Percentiles rank a stretch among this genome's conserved stretches.
These are phyloP conservation scores for Oreochromis tanganicae DNA, from an alignment of 2,113 vertebrate genomes.

Conservation along the genomic window DNA sequence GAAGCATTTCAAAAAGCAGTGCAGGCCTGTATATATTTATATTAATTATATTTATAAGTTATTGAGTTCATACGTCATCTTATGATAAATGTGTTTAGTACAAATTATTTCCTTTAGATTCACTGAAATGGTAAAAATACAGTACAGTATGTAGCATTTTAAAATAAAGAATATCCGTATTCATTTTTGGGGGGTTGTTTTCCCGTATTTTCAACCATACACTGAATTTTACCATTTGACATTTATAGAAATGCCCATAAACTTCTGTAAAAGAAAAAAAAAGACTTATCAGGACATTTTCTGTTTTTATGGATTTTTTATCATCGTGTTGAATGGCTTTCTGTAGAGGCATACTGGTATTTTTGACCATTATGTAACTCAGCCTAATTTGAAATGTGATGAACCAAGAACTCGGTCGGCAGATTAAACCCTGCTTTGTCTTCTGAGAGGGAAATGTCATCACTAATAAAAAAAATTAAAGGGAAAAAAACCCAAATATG, in stretches of 20 bases:
- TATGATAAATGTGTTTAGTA: not conserved
- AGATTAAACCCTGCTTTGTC: constrained; percentile 20
- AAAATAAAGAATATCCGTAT: not conserved
- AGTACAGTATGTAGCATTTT: not conserved
- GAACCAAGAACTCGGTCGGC: constrained; percentile 5
- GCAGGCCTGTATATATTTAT: not conserved
- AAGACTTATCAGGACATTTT: not conserved
- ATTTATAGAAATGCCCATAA: not conserved
- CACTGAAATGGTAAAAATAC: not conserved
- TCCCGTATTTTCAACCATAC: not conserved
- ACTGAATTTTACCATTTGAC: not conserved
- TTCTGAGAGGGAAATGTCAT: constrained; percentile 8
- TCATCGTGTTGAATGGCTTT: constrained; percentile 23
- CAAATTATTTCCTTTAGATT: not conserved
- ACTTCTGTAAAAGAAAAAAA: not conserved
- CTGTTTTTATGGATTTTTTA: fast-evolving
- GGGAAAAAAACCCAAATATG: not conserved
- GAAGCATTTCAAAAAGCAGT: not conserved
- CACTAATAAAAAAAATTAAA: not conserved
- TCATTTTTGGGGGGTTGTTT: not conserved
- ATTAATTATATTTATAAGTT: not conserved
- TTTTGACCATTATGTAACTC: not conserved
- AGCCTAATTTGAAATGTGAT: constrained; percentile 9
- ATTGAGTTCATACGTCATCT: not conserved
- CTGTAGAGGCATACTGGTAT: constrained; percentile 44